phyloP scores from a whole-genome alignment of 2,113 vertebrate genomes.

The Campylomormyrus numenius region DNA sequence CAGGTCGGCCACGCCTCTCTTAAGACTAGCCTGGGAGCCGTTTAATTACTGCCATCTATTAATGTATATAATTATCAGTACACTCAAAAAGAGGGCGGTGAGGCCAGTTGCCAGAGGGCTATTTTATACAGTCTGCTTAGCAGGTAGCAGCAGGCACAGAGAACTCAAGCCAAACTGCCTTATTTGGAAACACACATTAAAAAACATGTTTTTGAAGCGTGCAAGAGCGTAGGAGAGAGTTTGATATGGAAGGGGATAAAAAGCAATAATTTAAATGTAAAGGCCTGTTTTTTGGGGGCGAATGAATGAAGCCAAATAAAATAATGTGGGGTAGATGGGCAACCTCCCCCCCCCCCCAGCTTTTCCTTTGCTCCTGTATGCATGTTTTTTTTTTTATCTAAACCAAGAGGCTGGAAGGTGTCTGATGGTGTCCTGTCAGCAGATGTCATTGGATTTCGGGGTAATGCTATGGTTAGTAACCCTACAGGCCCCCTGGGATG shows the following conservation, averaged over 20 bases:
- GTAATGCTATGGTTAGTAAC: neutral
- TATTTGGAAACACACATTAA: neutral
- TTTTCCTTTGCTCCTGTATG: neutral
- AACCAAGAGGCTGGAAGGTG: neutral
- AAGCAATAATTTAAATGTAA: neutral
- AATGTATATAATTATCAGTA: neutral
- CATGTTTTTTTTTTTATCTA: neutral
- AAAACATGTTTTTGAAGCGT: neutral
- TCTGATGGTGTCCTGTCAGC: neutral
- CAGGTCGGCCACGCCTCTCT: constrained; percentile 40
- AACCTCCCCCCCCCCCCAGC: too few relatives aligned
- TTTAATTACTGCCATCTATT: neutral
- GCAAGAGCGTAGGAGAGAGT: neutral
- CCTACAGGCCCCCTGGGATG: neutral
- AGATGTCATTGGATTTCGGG: neutral
- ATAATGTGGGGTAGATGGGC: neutral
- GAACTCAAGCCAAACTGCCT: neutral
- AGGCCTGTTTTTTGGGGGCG: neutral
- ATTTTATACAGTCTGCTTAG: neutral
- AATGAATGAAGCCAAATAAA: neutral
- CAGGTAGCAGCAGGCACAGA: neutral
- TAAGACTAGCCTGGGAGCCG: neutral
- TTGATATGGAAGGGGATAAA: neutral
- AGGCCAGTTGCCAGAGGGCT: neutral
- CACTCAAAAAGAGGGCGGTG: neutral